These are phyloP conservation scores for Zele albiditarsus DNA, from an alignment of 2,888 invertebrate genomes.

Conservation along the genomic window DNA sequence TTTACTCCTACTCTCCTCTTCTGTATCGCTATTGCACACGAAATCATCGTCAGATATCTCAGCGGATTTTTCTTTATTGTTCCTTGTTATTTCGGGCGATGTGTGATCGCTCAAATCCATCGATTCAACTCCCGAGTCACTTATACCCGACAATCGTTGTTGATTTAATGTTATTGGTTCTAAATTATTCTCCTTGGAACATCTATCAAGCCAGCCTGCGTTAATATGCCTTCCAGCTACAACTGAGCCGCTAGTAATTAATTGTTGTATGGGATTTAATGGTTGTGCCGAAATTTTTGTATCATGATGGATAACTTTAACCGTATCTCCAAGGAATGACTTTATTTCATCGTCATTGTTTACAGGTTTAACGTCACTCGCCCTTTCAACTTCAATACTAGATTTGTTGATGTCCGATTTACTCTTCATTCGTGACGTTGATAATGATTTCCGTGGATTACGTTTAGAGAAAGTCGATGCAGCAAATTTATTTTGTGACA, in stretches of 20 bases:
- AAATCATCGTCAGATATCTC: conserved; percentile 78
- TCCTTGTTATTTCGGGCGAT: conserved; percentile 37
- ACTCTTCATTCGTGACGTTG: conserved; percentile 61
- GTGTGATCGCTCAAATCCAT: conserved; percentile 58
- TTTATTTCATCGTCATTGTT: conserved; percentile 43
- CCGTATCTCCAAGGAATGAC: conserved; percentile 53
- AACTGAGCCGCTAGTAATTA: conserved; percentile 56
- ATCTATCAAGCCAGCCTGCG: conserved; percentile 77
- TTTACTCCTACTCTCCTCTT: conserved; percentile 73
- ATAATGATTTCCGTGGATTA: conserved; percentile 83
- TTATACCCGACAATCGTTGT: conserved; percentile 56
- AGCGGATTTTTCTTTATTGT: neutral
- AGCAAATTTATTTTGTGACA: conserved; percentile 82
- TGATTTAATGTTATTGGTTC: conserved; percentile 46
- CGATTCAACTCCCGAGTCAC: conserved; percentile 68
- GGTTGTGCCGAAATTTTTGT: conserved; percentile 55
- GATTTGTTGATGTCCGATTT: conserved; percentile 56
- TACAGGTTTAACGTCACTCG: conserved; percentile 34
- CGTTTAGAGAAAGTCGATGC: conserved; percentile 81
- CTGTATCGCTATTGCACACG: conserved; percentile 81
- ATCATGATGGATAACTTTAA: conserved; percentile 59
- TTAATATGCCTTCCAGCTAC: conserved; percentile 71
- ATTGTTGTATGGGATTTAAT: conserved; percentile 65
- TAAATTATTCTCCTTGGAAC: conserved; percentile 62
- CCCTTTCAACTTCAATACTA: neutral